phyloP scores from a whole-genome alignment of 2,797 vertebrate species.

The Oreonectes daqikongensis region DNA sequence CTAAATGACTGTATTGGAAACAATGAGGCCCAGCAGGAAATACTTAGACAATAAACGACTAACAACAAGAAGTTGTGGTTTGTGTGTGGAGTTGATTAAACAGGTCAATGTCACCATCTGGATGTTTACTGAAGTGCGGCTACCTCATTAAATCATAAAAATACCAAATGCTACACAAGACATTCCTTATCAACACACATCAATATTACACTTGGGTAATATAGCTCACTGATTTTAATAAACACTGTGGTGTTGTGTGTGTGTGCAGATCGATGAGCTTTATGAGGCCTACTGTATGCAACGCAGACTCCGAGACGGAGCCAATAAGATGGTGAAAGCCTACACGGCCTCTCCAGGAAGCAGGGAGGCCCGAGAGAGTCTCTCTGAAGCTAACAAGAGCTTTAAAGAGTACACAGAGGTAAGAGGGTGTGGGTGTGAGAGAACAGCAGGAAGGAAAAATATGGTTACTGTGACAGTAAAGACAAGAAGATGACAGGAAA shows the following conservation, averaged over 20 bases:
- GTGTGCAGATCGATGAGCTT: constrained; percentile 88
- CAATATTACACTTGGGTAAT: neutral
- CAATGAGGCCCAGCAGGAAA: constrained; percentile 38
- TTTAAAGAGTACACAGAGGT: constrained; percentile 97
- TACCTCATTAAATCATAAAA: constrained; percentile 22
- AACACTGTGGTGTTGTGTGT: neutral
- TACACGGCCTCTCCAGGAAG: constrained; percentile 85
- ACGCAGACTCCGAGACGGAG: constrained; percentile 89
- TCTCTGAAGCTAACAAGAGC: constrained; percentile 90
- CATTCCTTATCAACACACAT: constrained; percentile 15
- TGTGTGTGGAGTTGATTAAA: constrained; percentile 19
- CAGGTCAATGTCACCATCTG: constrained; percentile 29
- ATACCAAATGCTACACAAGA: neutral
- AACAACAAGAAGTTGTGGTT: constrained; percentile 34
- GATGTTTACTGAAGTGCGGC: neutral
- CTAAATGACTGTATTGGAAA: constrained; percentile 33
- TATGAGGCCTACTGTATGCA: constrained; percentile 95
- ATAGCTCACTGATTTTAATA: constrained; percentile 5
- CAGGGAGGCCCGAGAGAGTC: constrained; percentile 90
- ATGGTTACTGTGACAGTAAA: neutral
- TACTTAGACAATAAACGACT: constrained; percentile 29
- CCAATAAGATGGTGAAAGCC: constrained; percentile 93
- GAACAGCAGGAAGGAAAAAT: neutral
- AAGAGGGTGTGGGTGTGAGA: constrained; percentile 38
- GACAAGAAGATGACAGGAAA: neutral